Evolutionary conservation across 2,888 invertebrate genomes (phyloP).

Genomic region (Willowsia nigromaculata): DNA sequence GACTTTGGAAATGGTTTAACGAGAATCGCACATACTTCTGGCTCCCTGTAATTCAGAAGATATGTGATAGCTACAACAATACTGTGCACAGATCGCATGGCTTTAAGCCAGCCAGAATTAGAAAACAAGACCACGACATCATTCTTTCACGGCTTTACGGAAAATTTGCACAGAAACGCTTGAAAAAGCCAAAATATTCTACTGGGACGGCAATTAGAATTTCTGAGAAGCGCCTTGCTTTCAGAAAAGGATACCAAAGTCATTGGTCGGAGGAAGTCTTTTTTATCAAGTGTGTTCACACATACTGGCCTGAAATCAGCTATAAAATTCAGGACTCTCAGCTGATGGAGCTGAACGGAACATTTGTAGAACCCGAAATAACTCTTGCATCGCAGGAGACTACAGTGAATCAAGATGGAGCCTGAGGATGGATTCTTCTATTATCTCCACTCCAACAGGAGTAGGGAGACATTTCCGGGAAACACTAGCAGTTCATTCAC

Average conservation of each 20-base stretch:
- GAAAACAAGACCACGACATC: not conserved
- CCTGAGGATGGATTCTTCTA: not conserved
- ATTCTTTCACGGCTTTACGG: not conserved
- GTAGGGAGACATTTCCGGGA: not conserved
- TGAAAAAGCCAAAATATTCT: not conserved
- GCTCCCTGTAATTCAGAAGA: not conserved
- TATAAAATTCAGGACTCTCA: not conserved
- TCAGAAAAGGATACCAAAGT: not conserved
- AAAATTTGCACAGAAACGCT: not conserved
- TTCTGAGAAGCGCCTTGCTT: not conserved
- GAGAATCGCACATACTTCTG: not conserved
- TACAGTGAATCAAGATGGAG: not conserved
- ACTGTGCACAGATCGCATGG: not conserved
- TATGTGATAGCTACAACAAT: not conserved
- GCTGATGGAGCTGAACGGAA: not conserved
- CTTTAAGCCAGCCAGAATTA: not conserved
- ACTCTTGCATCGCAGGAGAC: not conserved
- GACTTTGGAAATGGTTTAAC: not conserved
- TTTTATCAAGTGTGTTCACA: not conserved
- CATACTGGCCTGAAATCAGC: not conserved
- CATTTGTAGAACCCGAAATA: not conserved
- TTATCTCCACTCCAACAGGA: not conserved
- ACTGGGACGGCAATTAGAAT: not conserved
- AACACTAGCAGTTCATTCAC: not conserved
- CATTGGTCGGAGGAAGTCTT: not conserved